phyloP scores from a whole-genome alignment of 2,797 vertebrate species.

The Falco peregrinus region DNA sequence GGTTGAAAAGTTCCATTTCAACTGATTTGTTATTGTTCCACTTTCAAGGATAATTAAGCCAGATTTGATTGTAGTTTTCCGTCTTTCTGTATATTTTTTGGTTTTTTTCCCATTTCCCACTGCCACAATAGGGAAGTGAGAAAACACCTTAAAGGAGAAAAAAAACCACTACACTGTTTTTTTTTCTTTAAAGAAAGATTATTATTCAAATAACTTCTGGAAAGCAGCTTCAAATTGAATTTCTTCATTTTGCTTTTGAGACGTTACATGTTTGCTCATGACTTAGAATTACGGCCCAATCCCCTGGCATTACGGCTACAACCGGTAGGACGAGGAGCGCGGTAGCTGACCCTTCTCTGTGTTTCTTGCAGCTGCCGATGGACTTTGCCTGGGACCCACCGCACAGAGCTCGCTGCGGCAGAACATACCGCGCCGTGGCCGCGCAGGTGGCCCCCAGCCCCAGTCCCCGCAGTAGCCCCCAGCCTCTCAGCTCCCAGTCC shows the following conservation, averaged over 20 bases:
- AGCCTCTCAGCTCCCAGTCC: no score
- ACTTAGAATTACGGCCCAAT: accelerated
- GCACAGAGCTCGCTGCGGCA: accelerated
- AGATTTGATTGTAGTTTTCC: not conserved
- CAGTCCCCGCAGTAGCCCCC: no score
- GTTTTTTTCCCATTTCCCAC: not conserved
- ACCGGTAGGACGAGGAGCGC: accelerated
- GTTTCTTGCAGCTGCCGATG: accelerated
- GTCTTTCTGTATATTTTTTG: accelerated
- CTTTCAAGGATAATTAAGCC: not conserved
- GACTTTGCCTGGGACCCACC: accelerated
- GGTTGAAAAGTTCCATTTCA: not conserved
- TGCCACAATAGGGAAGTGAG: not conserved
- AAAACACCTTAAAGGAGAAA: not conserved
- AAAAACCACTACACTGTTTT: no score
- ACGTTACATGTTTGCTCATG: accelerated
- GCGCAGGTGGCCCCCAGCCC: not conserved
- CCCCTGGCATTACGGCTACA: accelerated
- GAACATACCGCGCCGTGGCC: accelerated
- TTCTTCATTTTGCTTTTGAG: not conserved
- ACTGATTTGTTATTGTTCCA: not conserved
- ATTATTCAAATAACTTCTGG: not conserved
- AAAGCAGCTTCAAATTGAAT: not conserved
- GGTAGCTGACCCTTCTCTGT: accelerated
- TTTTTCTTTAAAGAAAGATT: not conserved